A percentile compares a stretch with the other conserved stretches of the same genome.
phyloP scores from a whole-genome alignment of 1,140 invertebrate genomes.

The Pogonomyrmex barbatus region DNA sequence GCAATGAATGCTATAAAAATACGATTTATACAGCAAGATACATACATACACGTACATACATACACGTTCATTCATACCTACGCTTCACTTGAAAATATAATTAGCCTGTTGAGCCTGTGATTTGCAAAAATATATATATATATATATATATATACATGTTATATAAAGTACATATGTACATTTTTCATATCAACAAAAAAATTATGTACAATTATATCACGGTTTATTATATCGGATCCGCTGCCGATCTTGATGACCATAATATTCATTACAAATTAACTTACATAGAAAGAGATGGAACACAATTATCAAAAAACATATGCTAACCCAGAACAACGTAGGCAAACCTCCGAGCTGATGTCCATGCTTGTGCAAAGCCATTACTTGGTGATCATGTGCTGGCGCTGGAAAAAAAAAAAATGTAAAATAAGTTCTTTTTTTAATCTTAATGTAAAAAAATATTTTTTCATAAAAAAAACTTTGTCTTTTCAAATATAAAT shows the following conservation, averaged over 20 bases:
- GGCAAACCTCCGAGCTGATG: conserved; percentile 96
- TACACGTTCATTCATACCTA: neutral
- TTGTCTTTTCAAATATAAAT: neutral
- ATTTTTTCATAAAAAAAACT: neutral
- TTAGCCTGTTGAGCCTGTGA: neutral
- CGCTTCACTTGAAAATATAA: neutral
- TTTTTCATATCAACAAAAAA: conserved; percentile 68
- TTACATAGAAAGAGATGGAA: conserved; percentile 98
- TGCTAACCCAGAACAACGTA: conserved; percentile 96
- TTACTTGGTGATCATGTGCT: conserved; percentile 96
- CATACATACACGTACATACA: neutral
- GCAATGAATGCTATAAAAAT: conserved; percentile 16
- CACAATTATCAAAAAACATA: conserved; percentile 95
- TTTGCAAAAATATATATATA: conserved; percentile 55
- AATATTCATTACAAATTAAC: conserved; percentile 96
- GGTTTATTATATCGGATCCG: conserved; percentile 89
- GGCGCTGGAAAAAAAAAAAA: conserved; percentile 90
- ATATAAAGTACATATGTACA: conserved; percentile 73
- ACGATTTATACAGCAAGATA: conserved; percentile 1
- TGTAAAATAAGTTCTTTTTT: no score
- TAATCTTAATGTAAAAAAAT: no score
- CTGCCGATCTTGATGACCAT: conserved; percentile 89
- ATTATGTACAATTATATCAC: conserved; percentile 81
- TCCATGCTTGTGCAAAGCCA: conserved; percentile 96
- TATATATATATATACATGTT: conserved; percentile 29